A percentile compares a stretch with the other conserved stretches of the same genome.
These are phyloP conservation scores for Urocynchramus pylzowi DNA, from an alignment of 2,113 vertebrate species.

Conservation along the genomic window DNA sequence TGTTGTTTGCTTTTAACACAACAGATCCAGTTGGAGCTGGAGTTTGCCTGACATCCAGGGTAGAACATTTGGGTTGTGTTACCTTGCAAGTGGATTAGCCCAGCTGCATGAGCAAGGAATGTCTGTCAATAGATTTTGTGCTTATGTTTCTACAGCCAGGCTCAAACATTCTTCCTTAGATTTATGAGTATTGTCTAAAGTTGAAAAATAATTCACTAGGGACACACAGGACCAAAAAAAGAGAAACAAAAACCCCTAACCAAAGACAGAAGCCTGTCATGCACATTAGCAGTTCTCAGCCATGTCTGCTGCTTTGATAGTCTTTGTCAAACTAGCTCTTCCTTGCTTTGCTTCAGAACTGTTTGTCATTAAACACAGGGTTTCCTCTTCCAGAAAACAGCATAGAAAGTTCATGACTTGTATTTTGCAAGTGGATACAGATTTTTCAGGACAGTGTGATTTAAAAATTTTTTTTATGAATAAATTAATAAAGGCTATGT, in stretches of 20 bases:
- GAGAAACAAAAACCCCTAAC: not conserved
- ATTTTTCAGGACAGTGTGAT: not conserved
- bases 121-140: fast-evolving
- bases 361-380: not conserved
- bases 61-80: not conserved
- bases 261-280: not conserved
- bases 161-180: not conserved
- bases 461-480: not conserved
- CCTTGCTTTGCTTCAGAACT: not conserved
- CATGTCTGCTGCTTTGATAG: not conserved
- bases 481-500: not conserved
- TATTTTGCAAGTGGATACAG: not conserved
- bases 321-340: not conserved
- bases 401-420: not conserved
- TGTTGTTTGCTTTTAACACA: not conserved
- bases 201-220: not conserved
- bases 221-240: not conserved
- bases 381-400: not conserved
- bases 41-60: not conserved
- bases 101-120: not conserved
- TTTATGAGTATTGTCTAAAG: not conserved
- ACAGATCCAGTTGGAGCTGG: not conserved
- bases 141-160: not conserved
- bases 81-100: not conserved
- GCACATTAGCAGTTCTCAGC: not conserved